These are phyloP conservation scores for Copidosoma aretas DNA, from an alignment of 2,888 invertebrate genomes.

Conservation along the genomic window DNA sequence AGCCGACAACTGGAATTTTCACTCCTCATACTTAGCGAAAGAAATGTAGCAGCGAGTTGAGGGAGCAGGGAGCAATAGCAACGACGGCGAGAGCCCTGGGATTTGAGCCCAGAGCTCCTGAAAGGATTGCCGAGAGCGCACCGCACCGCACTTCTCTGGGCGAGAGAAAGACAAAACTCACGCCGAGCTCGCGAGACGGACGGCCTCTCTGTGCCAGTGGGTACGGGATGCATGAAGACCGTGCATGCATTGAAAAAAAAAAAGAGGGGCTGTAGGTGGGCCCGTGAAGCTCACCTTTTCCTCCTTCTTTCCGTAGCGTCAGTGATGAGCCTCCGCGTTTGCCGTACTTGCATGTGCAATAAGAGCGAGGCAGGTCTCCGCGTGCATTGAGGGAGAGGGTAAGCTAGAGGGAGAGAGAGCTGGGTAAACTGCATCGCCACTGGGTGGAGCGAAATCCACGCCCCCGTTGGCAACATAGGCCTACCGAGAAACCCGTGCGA, in stretches of 20 bases:
- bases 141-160: no score
- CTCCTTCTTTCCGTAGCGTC: not conserved
- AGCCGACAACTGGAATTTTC: no score
- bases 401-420: constrained; percentile 36
- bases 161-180: no score
- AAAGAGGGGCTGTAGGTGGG: no score
- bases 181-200: no score
- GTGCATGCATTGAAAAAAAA: no score
- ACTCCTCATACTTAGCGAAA: no score
- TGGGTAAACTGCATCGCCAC: constrained; percentile 12
- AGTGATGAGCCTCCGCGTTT: not conserved
- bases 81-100: not conserved
- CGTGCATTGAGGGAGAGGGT: constrained; percentile 22
- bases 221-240: no score
- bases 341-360: not conserved
- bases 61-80: not conserved
- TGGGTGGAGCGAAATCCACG: constrained; percentile 49
- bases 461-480: constrained; percentile 45
- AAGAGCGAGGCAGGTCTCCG: not conserved
- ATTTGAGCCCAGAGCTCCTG: not conserved
- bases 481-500: constrained; percentile 23
- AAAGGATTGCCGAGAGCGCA: not conserved
- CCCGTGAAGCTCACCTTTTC: no score
- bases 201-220: no score
- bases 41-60: no score